Conservation (phyloP, 2,113 vertebrate species). For the Muntiacus reevesi region DNA sequence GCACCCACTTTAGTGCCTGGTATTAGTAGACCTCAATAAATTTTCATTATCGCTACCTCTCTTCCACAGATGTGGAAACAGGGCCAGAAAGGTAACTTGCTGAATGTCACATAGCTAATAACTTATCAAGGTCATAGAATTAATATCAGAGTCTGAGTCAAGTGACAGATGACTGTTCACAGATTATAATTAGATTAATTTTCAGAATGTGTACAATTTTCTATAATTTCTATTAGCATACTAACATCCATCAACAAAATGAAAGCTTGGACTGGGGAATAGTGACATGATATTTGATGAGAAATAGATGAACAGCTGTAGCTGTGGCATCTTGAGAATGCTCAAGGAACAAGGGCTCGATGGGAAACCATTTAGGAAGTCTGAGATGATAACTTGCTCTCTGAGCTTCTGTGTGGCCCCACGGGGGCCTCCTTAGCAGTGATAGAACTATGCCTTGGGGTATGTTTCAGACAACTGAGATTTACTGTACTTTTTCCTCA, state of each 20-base stretch:
- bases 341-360: background rate
- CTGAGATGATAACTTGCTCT: background rate
- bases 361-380: constrained; percentile 24
- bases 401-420: background rate
- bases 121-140: background rate
- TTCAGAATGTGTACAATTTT: constrained; percentile 44
- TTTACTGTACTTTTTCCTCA: background rate
- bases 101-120: background rate
- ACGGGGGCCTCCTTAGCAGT: background rate
- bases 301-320: background rate
- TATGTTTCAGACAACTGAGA: background rate
- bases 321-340: background rate
- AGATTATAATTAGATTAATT: constrained; percentile 51
- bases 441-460: background rate
- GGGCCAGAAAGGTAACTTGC: background rate
- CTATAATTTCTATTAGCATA: constrained; percentile 60
- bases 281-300: background rate
- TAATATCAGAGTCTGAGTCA: background rate
- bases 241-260: constrained; percentile 49
- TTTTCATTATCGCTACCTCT: background rate
- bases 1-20: background rate
- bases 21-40: background rate
- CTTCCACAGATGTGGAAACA: background rate
- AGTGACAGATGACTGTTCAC: constrained; percentile 49
- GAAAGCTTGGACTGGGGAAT: fast-evolving